Evolutionary conservation across 2,888 invertebrate genomes (phyloP), one percentile per base, ranked within the genome.

Genomic region (Stenoptilia bipunctidactyla): DNA sequence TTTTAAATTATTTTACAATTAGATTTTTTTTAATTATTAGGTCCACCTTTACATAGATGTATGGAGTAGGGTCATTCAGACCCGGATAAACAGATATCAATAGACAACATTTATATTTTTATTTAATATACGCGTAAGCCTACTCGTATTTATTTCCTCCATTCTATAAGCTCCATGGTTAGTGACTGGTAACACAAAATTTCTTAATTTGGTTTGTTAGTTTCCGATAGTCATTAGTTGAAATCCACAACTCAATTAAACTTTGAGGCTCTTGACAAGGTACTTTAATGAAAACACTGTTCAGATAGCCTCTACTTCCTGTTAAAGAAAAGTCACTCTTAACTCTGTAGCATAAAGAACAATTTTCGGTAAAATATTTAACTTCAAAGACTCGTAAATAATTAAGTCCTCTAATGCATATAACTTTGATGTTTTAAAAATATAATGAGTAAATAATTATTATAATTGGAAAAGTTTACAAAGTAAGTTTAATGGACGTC

Each of bases 221-320:
- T 66, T 66, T 52, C 56, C 59, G 51, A 65, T 65, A 64, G 63
- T 60, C 53, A 64, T 68, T 65, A 68, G 59, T 66, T 61, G 56
- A 63, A 70, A 69, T 67, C 65, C 64, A 63, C 68, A 73, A 73
- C 70, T 75, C 72, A 72, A 74, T 74, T 72, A 65, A 75, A 75
- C 72, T 75, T 74, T 66, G 61, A 67, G 56, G 61, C 56, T 61
- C 66, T 68, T 65, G 60, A 64, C 62, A 54, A 53, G 59, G 55
- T 59, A 53, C 56, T 57, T 66, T 58, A 59, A 62, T 61, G 57
- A 57, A 65, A 66, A 61, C 60, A 53, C 42, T 40, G 40, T 42
- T 46, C 39, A 37, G 30, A n/a, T 30, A 12, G 12, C 30, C 30
- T 3, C 30, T 30, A 12, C 30, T 12, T n/a, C n/a, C 12, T 38